Evolutionary conservation across 2,113 vertebrate species (phyloP).

Genomic region (Hyla sarda): DNA sequence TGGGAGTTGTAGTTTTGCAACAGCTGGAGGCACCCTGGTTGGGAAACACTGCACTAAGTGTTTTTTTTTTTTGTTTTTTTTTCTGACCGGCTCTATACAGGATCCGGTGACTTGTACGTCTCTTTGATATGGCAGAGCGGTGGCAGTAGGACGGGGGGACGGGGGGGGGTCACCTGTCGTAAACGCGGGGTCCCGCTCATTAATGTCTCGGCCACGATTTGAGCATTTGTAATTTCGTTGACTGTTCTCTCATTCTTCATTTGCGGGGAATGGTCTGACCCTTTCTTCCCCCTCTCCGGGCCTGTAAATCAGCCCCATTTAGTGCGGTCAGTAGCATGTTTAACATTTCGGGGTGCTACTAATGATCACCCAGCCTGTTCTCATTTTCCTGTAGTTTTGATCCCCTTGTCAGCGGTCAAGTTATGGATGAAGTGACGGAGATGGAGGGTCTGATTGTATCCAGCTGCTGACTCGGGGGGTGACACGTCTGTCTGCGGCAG

Average conservation of each 20-base stretch:
- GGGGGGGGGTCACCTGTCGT: constrained; percentile 9
- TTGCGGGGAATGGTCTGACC: constrained; percentile 9
- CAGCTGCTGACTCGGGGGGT: constrained; percentile 75
- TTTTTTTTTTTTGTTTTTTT: too few species aligned
- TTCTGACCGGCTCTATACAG: too few species aligned
- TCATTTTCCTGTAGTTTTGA: constrained; percentile 72
- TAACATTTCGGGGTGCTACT: constrained; percentile 61
- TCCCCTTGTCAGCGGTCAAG: constrained; percentile 70
- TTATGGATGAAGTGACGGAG: constrained; percentile 78
- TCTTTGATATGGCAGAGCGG: background rate
- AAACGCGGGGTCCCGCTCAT: background rate
- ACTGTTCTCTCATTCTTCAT: constrained; percentile 28
- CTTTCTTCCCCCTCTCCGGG: background rate
- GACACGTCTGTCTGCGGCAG: constrained; percentile 43
- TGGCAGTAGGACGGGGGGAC: background rate
- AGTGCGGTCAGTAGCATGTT: constrained; percentile 64
- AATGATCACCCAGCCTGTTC: constrained; percentile 70
- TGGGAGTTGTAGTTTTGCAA: too few species aligned
- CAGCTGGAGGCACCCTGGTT: too few species aligned
- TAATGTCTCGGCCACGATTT: background rate
- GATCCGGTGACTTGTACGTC: too few species aligned
- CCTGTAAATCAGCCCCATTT: constrained; percentile 58
- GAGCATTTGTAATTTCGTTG: constrained; percentile 3
- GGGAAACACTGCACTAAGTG: too few species aligned
- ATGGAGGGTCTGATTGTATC: constrained; percentile 75